phyloP scores from a whole-genome alignment of 2,888 invertebrate genomes.

The Agrochola litura region DNA sequence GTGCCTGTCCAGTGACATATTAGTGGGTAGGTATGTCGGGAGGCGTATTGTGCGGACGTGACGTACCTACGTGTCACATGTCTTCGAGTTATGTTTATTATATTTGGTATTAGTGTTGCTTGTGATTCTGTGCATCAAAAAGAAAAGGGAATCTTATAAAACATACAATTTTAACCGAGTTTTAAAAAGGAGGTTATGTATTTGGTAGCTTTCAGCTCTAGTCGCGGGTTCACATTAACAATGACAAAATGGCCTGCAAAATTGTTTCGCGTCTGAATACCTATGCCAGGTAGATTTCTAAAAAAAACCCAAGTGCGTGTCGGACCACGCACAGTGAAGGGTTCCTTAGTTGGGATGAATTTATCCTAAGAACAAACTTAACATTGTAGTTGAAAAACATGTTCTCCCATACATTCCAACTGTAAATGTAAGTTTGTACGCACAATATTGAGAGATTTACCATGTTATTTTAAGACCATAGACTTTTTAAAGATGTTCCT shows the following conservation, averaged over 20 bases:
- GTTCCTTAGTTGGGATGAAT: too few relatives aligned
- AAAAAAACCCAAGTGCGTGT: neutral
- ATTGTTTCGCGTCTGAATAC: neutral
- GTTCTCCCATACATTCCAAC: too few relatives aligned
- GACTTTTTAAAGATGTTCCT: too few relatives aligned
- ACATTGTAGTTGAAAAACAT: too few relatives aligned
- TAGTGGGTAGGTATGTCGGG: constrained; percentile 42
- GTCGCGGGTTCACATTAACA: neutral
- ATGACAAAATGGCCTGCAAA: neutral
- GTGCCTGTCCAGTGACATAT: constrained; percentile 63
- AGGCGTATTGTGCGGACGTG: constrained; percentile 43
- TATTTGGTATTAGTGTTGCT: neutral
- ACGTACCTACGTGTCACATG: constrained; percentile 12
- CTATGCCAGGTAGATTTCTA: neutral
- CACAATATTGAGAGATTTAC: too few relatives aligned
- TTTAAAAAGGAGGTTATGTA: neutral
- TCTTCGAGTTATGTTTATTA: constrained; percentile 2
- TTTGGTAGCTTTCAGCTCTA: neutral
- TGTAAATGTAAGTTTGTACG: too few relatives aligned
- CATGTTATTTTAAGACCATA: too few relatives aligned
- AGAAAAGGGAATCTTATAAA: neutral
- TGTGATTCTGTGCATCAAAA: neutral
- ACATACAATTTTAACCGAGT: neutral
- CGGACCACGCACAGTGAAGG: too few relatives aligned
- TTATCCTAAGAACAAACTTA: too few relatives aligned